A percentile compares a stretch with the other conserved stretches of the same genome.
Evolutionary conservation across 2,888 invertebrate species (phyloP).

Genomic region (Andricus curvator): DNA sequence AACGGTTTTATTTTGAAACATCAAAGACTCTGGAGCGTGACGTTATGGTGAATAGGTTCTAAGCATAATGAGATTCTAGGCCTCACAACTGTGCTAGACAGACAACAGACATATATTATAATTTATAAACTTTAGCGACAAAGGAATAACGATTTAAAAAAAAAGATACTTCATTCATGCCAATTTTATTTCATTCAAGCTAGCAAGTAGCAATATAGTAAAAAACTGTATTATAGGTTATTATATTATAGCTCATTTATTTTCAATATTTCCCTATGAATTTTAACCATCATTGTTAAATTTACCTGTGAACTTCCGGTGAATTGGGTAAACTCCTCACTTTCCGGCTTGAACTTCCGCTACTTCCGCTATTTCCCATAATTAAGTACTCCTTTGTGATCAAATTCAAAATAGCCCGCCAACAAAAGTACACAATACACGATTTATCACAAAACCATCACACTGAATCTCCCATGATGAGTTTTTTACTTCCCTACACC

Average conservation of each 20-base stretch:
- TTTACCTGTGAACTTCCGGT: constrained; percentile 86
- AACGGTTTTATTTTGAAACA: constrained; percentile 18
- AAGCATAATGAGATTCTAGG: not conserved
- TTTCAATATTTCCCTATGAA: not conserved
- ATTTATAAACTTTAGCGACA: not conserved
- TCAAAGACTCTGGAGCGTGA: constrained; percentile 15
- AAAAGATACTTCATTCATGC: not conserved
- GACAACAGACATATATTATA: not conserved
- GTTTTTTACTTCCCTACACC: constrained; percentile 39
- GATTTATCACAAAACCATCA: constrained; percentile 19
- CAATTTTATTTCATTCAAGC: not conserved
- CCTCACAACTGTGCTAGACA: not conserved
- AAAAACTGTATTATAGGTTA: too few species aligned
- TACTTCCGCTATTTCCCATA: constrained; percentile 74
- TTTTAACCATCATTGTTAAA: not conserved
- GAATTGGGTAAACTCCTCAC: constrained; percentile 89
- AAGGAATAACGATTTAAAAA: not conserved
- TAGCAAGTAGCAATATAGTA: not conserved
- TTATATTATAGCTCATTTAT: not conserved
- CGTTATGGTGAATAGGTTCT: constrained; percentile 9
- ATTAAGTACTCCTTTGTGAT: constrained; percentile 43
- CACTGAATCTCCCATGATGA: constrained; percentile 41
- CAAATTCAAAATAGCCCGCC: constrained; percentile 10
- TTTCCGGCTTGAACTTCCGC: constrained; percentile 80
- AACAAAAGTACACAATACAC: constrained; percentile 15